Base-by-base conservation (phyloP, 2,797 vertebrate genomes). In the Karalla daura region DNA sequence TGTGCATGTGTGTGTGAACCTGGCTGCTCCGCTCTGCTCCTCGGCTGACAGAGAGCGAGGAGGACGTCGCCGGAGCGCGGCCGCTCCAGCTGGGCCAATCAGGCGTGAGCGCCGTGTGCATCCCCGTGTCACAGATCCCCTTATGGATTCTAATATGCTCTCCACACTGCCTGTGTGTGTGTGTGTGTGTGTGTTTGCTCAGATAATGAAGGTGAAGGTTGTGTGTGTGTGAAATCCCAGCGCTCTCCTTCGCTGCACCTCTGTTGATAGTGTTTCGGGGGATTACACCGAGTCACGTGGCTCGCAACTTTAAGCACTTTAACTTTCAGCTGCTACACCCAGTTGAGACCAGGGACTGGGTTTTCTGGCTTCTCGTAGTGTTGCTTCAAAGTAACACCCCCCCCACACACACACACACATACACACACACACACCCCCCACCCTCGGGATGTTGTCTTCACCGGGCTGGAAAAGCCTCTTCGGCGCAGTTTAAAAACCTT, bases 81-180 rank as follows among this genome's bases (percentile, higher is more conserved):
- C 67, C 52, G 65, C 73, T 76, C 70, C 70, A 78, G 73, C 81
- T 76, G 70, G 83, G 70, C 86, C 81, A 90, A 88, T 90, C 82
- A 79, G 89, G 76, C 80, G 58, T 70, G 78, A 87, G 83, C 46
- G 74, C 82, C 69, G 37, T 76, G 83, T 80, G 84, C 86, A 81
- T 74, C 25, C 49, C 67, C 37, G 80, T 84, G 84, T 83, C 90
- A 91, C 85, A 89, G 81, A 84, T 84, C 78, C 24, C 80, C 84
- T 81, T 56, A 70, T 70, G 80, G 83, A 76, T 36, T 74, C 61
- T 70, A 60, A 80, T 35, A 45, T 32, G 54, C 65, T 74, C 63
- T 74, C 79, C 62, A 60, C 66, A 54, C 71, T 41, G 69, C 63
- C 66, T 35, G 52, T 7, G 14, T 32, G 33, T 10, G 56, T 67